Conservation (phyloP, 2,113 vertebrate genomes). For the Upupa epops region DNA sequence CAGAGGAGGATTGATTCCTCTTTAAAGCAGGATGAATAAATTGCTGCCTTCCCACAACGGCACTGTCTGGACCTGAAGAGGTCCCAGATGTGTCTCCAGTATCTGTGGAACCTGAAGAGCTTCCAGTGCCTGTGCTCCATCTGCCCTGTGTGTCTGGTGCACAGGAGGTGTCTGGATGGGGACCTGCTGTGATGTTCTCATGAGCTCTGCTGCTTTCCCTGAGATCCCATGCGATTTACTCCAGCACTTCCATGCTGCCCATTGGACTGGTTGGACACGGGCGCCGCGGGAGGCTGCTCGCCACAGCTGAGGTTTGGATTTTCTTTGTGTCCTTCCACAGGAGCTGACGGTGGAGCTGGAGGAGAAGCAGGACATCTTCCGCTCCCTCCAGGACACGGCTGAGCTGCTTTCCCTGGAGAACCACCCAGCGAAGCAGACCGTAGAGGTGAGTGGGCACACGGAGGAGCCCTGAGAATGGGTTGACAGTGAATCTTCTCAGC, state of each 20-base stretch:
- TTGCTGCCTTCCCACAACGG: neutral
- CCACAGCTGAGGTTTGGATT: neutral
- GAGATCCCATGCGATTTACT: accelerated
- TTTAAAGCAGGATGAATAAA: neutral
- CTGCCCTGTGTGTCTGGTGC: neutral
- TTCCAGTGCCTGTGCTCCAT: neutral
- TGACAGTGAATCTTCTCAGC: neutral
- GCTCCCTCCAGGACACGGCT: constrained; percentile 89
- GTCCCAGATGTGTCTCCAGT: neutral
- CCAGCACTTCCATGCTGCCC: accelerated
- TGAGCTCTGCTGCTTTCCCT: neutral
- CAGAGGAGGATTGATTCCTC: neutral
- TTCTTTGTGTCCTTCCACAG: constrained; percentile 63
- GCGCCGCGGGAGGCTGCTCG: neutral
- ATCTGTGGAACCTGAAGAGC: neutral
- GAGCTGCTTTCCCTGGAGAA: constrained; percentile 89
- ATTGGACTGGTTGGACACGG: accelerated
- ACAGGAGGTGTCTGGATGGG: neutral
- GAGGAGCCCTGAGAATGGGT: accelerated
- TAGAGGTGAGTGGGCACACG: constrained; percentile 80
- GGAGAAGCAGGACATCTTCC: constrained; percentile 89
- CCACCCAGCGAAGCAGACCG: constrained; percentile 94
- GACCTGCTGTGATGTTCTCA: neutral
- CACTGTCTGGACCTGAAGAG: neutral
- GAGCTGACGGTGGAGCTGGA: constrained; percentile 88